A percentile compares a stretch with the other conserved stretches of the same genome.
phyloP scores from a whole-genome alignment of 2,113 vertebrate species.

The Pontoporia blainvillei region DNA sequence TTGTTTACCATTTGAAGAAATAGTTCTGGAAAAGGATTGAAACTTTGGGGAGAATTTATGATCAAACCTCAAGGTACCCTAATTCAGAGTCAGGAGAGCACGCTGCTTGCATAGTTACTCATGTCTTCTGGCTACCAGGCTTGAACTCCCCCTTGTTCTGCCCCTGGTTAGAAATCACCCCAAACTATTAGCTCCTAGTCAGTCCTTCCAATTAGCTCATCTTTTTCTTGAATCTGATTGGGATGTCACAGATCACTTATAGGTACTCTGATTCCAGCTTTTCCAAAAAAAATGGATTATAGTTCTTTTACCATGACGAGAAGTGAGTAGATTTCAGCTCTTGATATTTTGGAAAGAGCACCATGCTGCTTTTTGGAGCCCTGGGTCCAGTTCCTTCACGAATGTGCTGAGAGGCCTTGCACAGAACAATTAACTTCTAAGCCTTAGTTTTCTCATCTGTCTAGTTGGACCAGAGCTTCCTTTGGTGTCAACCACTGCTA shows the following conservation, averaged over 20 bases:
- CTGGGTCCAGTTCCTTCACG: background rate
- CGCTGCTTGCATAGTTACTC: background rate
- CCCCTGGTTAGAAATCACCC: background rate
- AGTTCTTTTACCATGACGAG: background rate
- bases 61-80: background rate
- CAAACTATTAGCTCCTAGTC: background rate
- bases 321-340: background rate
- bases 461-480: background rate
- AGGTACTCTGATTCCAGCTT: background rate
- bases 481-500: background rate
- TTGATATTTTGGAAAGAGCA: background rate
- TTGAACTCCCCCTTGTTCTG: background rate
- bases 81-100: constrained; percentile 2
- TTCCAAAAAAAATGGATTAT: background rate
- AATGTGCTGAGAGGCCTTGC: background rate
- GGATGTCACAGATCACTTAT: background rate
- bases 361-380: background rate
- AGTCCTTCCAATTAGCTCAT: background rate
- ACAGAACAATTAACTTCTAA: background rate
- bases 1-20: constrained; percentile 25
- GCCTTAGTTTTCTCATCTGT: background rate
- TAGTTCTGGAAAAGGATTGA: constrained; percentile 18
- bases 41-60: constrained; percentile 30
- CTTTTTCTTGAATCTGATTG: background rate
- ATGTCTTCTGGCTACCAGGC: background rate